phyloP scores from a whole-genome alignment of 2,888 invertebrate genomes.

The Drosophila formosana region DNA sequence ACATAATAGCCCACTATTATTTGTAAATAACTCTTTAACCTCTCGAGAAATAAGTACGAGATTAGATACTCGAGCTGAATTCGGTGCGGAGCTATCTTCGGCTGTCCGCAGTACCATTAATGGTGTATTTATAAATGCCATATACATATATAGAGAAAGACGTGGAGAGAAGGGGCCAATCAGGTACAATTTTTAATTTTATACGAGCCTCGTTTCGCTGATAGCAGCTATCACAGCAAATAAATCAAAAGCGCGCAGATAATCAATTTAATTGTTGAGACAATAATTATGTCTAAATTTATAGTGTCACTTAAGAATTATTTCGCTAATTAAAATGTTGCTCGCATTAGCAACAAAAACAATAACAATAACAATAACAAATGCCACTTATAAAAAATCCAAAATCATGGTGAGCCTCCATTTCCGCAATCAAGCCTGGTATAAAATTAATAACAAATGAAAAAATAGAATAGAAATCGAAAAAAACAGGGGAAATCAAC shows the following conservation, averaged over 20 bases:
- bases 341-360: constrained; percentile 40
- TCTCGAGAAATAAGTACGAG: constrained; percentile 38
- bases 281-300: constrained; percentile 79
- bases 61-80: constrained; percentile 40
- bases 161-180: constrained; percentile 25
- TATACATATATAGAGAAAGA: constrained; percentile 19
- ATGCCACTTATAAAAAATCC: constrained; percentile 41
- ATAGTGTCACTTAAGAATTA: constrained; percentile 77
- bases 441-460: constrained; percentile 16
- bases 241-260: constrained; percentile 71
- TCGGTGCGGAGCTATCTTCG: constrained; percentile 52
- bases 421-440: constrained; percentile 54
- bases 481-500: not conserved
- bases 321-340: constrained; percentile 76
- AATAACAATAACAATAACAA: constrained; percentile 15
- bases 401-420: constrained; percentile 70
- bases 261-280: constrained; percentile 77
- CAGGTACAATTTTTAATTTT: constrained; percentile 49
- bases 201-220: constrained; percentile 31
- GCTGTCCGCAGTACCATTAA: constrained; percentile 46
- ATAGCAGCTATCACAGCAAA: constrained; percentile 61
- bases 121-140: constrained; percentile 49
- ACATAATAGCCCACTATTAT: not conserved
- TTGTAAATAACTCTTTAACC: constrained; percentile 6
- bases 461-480: constrained; percentile 10